A percentile compares a stretch with the other conserved stretches of the same genome.
These are phyloP conservation scores for Caenorhabditis sp. DNA, from an alignment of 2,888 invertebrate genomes.

Conservation along the genomic window DNA sequence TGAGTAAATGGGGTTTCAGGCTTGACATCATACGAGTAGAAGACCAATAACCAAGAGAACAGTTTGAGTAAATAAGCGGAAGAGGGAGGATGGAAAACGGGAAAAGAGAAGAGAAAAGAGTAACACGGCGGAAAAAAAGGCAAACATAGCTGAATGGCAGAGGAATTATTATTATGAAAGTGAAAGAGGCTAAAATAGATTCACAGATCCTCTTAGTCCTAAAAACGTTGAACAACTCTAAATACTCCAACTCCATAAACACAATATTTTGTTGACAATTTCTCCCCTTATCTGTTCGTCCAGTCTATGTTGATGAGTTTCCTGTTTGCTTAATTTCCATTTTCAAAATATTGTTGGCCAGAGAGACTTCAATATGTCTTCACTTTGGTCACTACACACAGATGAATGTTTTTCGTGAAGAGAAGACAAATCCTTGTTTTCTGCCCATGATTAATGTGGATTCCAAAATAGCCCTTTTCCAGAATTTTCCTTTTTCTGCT, in stretches of 20 bases:
- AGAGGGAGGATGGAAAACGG: conserved; percentile 20
- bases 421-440: not conserved
- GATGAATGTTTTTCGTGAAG: not conserved
- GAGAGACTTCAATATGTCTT: conserved; percentile 10
- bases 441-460: not conserved
- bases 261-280: conserved; percentile 8
- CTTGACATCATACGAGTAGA: conserved; percentile 29
- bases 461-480: conserved; percentile 1
- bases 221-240: not conserved
- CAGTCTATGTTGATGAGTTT: conserved; percentile 5
- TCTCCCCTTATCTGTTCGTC: not conserved
- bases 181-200: not conserved
- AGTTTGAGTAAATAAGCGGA: conserved; percentile 49
- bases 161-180: conserved; percentile 5
- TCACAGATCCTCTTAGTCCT: not conserved
- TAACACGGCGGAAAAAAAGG: conserved; percentile 21
- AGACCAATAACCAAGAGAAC: conserved; percentile 34
- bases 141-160: conserved; percentile 37
- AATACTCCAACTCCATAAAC: not conserved
- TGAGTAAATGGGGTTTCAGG: conserved; percentile 1
- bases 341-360: not conserved
- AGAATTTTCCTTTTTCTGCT: no score
- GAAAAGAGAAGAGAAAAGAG: conserved; percentile 14
- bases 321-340: conserved; percentile 20
- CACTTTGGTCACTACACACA: not conserved